These are phyloP conservation scores for Scelioninae gen. 1 DNA, from an alignment of 2,888 invertebrate species.

Conservation along the genomic window DNA sequence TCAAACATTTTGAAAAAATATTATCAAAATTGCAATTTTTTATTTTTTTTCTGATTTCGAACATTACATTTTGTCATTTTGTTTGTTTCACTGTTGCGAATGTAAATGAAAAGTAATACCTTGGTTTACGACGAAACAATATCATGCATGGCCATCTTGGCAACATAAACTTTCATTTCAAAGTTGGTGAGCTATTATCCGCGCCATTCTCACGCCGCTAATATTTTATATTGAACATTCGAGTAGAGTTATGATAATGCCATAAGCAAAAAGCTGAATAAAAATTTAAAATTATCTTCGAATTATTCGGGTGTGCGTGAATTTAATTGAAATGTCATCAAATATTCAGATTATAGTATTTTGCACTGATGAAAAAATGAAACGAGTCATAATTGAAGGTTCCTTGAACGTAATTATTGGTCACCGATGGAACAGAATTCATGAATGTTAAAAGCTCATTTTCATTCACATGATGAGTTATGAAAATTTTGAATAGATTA, in stretches of 20 bases:
- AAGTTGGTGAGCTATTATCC: constrained; percentile 29
- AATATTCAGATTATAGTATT: constrained; percentile 25
- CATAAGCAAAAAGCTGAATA: background rate
- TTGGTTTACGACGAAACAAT: background rate
- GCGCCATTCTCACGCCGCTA: background rate
- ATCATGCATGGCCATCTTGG: constrained; percentile 5
- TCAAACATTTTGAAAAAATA: too few relatives aligned
- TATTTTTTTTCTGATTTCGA: too few relatives aligned
- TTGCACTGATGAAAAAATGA: constrained; percentile 39
- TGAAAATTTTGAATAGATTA: background rate
- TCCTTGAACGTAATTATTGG: constrained; percentile 30
- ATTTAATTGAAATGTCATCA: constrained; percentile 32
- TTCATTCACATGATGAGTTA: constrained; percentile 12
- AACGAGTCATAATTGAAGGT: constrained; percentile 31
- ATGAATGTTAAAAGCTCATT: constrained; percentile 46
- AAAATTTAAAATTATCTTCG: constrained; percentile 10
- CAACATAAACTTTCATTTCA: constrained; percentile 31
- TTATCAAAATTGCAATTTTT: too few relatives aligned
- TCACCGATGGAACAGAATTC: constrained; percentile 24
- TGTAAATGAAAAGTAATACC: constrained; percentile 13
- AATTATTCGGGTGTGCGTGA: constrained; percentile 26
- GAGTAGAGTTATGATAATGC: constrained; percentile 30
- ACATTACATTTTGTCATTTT: too few relatives aligned
- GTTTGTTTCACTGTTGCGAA: background rate
- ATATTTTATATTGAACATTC: constrained; percentile 22